Base-by-base conservation (phyloP, 2,888 invertebrate genomes). In the Augiades crinisus region DNA sequence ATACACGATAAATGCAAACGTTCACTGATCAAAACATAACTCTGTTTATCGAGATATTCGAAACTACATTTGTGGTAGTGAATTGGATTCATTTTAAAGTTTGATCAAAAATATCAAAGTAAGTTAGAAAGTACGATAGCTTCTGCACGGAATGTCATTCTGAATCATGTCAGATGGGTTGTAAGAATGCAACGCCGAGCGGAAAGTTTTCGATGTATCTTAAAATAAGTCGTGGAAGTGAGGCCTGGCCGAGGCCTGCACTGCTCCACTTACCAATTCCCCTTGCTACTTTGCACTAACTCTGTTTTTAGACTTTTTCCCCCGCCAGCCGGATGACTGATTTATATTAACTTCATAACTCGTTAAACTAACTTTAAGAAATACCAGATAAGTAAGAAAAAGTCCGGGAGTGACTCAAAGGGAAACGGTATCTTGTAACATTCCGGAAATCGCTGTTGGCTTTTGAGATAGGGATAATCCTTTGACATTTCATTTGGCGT, bases 291-390 rank as follows among this genome's bases (percentile, higher is more conserved):
- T 65, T 71, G 68, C 69, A 75, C 73, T 72, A 72, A 74, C 75
- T 79, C 68, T 78, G 78, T 80, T 81, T 82, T 77, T 76, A 75
- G 65, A 73, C 78, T 77, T 78, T 72, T 75, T 77, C 77, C 77
- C 72, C 69, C 71, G 71, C 70, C 73, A 72, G 62, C 65, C 68
- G 63, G 54, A 78, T 71, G 73, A 72, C 73, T 70, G 78, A 81
- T 81, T 82, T 79, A 75, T 81, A 83, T 78, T 79, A 83, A 83
- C 78, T 81, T 79, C 74, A 77, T 75, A 82, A 84, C 81, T 83
- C 79, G 78, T 82, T 79, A 82, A 82, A 83, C 72, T 64, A 81
- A 79, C 77, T 80, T 83, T 78, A 63, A 75, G 78, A 82, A 80
- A 81, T 78, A 81, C 75, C 75, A 81, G 76, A 75, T 80, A 75